Conservation (phyloP, 2,888 invertebrate genomes). For the Cremastobaeus sp. region DNA sequence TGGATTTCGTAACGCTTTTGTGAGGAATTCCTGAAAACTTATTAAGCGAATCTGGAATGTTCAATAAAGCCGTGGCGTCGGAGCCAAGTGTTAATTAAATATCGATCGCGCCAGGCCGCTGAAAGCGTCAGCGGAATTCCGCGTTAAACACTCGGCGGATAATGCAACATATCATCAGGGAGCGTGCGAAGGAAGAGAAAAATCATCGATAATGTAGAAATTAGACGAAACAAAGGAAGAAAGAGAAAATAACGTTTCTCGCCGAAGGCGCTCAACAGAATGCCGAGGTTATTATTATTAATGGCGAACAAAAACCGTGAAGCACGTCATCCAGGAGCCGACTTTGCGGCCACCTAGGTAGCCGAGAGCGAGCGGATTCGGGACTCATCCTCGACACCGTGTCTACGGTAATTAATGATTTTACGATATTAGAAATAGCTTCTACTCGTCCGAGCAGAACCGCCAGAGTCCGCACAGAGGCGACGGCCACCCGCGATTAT, state of each 20-base stretch:
- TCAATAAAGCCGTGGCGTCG: too few species aligned
- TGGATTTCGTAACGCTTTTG: too few species aligned
- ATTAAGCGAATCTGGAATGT: too few species aligned
- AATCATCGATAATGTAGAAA: constrained; percentile 47
- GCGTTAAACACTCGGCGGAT: too few species aligned
- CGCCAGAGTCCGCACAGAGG: constrained; percentile 58
- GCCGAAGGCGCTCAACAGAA: constrained; percentile 61
- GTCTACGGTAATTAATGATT: constrained; percentile 73
- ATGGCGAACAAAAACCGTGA: constrained; percentile 72
- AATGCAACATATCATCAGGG: constrained; percentile 11
- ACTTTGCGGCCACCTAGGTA: constrained; percentile 73
- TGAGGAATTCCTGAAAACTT: too few species aligned
- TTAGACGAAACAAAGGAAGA: constrained; percentile 50
- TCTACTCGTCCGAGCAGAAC: constrained; percentile 65
- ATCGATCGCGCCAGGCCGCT: too few species aligned
- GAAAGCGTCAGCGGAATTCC: too few species aligned
- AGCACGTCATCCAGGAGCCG: constrained; percentile 71
- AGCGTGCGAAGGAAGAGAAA: constrained; percentile 21
- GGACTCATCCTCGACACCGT: constrained; percentile 65
- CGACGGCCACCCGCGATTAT: constrained; percentile 63
- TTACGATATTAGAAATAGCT: constrained; percentile 74
- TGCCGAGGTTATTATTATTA: constrained; percentile 69
- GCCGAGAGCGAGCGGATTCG: constrained; percentile 63
- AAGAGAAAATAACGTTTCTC: constrained; percentile 52
- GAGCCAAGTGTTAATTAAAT: too few species aligned